Base-by-base conservation (phyloP, 2,888 invertebrate genomes). In the Meandrusa payeni region DNA sequence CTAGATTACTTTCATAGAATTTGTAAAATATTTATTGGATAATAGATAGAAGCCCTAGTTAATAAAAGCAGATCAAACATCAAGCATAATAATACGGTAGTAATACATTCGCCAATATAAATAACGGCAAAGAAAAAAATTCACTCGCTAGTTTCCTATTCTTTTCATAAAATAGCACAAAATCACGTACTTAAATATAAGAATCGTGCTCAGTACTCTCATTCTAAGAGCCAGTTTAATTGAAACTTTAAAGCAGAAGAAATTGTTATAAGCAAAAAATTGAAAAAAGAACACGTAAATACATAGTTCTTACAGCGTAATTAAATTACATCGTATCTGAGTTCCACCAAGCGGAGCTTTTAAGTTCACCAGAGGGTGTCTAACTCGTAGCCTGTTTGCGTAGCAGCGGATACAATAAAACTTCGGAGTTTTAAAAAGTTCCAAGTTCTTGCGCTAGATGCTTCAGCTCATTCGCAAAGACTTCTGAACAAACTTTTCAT, bases 351-450 rank as follows among this genome's bases (percentile, higher is more conserved):
- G 4, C 17, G 22, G 11, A 38, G 38, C 38, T 44, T 44, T 38
- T 38, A 38, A 44, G 38, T 44, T 33, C 38, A 38, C 20, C 33
- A 38, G 32, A 38, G 43, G 26, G 43, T 44, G 38, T 38, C 43
- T 38, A 44, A 38, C 43, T 44, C 43, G 32, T 33, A 33, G 37
- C 43, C 31, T 38, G 38, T 44, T 38, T 38, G 43, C 37, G 27
- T 44, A 38, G 38, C 32, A 44, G 38, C 32, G 38, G 43, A 44
- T 44, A 44, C 38, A 44, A 44, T 44, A 44, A 44, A 44, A 44
- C 32, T 44, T 44, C 10, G 17, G 9, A 38, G 38, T 44, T 44
- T 44, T 44, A 26, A 44, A 42, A 44, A 44, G 38, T 44, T 44
- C 43, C 38, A 44, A 44, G 43, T 44, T 44, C 33, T 38, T 44